Conservation (phyloP, 2,888 invertebrate genomes). For the Ectemnius cavifrons region DNA sequence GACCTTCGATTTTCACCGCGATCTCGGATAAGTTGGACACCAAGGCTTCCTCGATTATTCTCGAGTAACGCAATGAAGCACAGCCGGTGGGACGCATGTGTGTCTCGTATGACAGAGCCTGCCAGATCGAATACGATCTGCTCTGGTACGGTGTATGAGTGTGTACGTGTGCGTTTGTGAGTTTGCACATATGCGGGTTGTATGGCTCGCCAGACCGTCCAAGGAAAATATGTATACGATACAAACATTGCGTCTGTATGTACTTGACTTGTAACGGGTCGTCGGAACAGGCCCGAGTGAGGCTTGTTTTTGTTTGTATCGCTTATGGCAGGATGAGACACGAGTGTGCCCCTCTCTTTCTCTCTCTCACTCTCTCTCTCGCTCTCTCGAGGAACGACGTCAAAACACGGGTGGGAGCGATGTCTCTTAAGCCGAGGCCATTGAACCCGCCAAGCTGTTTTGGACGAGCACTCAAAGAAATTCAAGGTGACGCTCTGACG, state of each 20-base stretch:
- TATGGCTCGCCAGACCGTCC: too few species aligned
- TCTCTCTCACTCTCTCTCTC: too few species aligned
- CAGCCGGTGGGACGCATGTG: neutral
- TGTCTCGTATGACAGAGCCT: too few species aligned
- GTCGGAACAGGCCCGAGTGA: constrained; percentile 3
- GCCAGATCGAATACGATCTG: too few species aligned
- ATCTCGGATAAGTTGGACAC: neutral
- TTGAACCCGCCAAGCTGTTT: constrained; percentile 54
- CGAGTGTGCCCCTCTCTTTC: too few species aligned
- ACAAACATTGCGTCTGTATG: too few species aligned
- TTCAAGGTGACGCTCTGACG: constrained; percentile 53
- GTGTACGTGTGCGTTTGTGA: too few species aligned
- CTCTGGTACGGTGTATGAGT: too few species aligned
- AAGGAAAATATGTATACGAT: too few species aligned
- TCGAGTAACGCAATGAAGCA: neutral
- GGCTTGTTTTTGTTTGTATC: constrained; percentile 12
- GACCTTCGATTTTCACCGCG: constrained; percentile 1
- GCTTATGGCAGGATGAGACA: constrained; percentile 25
- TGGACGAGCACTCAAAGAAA: constrained; percentile 44
- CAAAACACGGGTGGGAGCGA: constrained; percentile 52
- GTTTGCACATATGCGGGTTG: too few species aligned
- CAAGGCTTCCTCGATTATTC: constrained; percentile 6
- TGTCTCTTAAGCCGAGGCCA: constrained; percentile 40
- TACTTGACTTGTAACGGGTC: neutral
- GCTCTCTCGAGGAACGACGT: constrained; percentile 2